A percentile compares a stretch with the other conserved stretches of the same genome.
Evolutionary conservation across 2,797 vertebrate species (phyloP).

Genomic region (Acanthurus leucopareius): DNA sequence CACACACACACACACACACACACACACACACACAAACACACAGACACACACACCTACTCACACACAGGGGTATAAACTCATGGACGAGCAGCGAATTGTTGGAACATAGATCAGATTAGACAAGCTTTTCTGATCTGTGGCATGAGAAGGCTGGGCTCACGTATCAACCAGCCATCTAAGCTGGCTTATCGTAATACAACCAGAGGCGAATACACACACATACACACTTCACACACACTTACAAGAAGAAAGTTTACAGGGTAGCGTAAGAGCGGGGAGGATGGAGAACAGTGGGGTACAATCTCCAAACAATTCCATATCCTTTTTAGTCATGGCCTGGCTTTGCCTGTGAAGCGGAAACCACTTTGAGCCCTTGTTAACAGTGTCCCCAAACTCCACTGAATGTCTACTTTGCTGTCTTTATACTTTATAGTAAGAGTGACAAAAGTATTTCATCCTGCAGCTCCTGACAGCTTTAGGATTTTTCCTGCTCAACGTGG

Average conservation of each 20-base stretch:
- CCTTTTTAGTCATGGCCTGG: conserved; percentile 71
- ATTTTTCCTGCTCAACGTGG: conserved; percentile 20
- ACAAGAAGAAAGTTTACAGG: conserved; percentile 62
- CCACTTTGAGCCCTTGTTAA: conserved; percentile 73
- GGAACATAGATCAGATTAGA: conserved; percentile 78
- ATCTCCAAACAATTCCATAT: conserved; percentile 71
- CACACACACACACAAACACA: conserved; percentile 28
- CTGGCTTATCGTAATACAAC: conserved; percentile 77
- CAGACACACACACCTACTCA: conserved; percentile 32
- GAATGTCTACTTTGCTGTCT: conserved; percentile 53
- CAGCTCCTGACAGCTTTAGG: conserved; percentile 36
- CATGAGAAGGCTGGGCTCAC: conserved; percentile 81
- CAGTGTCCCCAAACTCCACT: conserved; percentile 63
- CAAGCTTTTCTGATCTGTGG: conserved; percentile 80
- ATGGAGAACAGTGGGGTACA: conserved; percentile 43
- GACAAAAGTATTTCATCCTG: conserved; percentile 34
- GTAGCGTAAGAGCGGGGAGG: conserved; percentile 44
- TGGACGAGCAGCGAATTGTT: conserved; percentile 75
- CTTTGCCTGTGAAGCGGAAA: conserved; percentile 70
- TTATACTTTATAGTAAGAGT: conserved; percentile 47
- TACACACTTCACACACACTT: conserved; percentile 13
- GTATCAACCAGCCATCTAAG: conserved; percentile 85
- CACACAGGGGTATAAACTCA: conserved; percentile 68
- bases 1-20: conserved; percentile 32
- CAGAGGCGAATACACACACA: conserved; percentile 57